Evolutionary conservation across 2,797 vertebrate species (phyloP).

Genomic region (Sebastes miniatus): DNA sequence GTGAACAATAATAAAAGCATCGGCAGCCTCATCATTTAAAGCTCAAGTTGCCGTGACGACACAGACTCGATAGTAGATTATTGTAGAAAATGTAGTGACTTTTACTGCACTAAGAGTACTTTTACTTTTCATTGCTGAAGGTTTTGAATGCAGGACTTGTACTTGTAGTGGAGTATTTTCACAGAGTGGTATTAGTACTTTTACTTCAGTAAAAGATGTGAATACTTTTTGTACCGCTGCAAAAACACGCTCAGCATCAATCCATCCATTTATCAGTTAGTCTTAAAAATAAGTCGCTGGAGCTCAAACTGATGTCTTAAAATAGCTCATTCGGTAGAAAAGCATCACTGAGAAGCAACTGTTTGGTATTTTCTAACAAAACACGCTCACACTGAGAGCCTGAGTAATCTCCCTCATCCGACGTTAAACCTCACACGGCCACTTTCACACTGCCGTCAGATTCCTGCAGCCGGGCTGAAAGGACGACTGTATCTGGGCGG

Average conservation of each 20-base stretch:
- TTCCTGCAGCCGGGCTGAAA: conserved; percentile 54
- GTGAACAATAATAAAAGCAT: too few species aligned
- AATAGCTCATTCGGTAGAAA: not conserved
- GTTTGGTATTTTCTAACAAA: not conserved
- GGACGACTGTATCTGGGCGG: conserved; percentile 53
- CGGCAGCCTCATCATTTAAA: too few species aligned
- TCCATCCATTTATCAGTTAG: not conserved
- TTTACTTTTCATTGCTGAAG: too few species aligned
- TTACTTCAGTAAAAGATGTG: too few species aligned
- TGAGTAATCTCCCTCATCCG: conserved; percentile 53
- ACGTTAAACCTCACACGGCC: conserved; percentile 46
- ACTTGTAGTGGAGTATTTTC: too few species aligned
- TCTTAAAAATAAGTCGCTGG: not conserved
- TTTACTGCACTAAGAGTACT: too few species aligned
- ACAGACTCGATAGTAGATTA: too few species aligned
- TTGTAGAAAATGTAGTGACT: too few species aligned
- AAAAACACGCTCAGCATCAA: not conserved
- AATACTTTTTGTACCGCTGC: too few species aligned
- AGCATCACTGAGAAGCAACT: not conserved
- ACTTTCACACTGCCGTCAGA: conserved; percentile 61
- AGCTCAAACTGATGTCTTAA: not conserved
- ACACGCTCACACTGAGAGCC: not conserved
- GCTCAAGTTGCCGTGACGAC: too few species aligned
- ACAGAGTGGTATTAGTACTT: too few species aligned
- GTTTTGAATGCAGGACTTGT: too few species aligned